Conservation (phyloP, 2,113 vertebrate species). For the Parus major region DNA sequence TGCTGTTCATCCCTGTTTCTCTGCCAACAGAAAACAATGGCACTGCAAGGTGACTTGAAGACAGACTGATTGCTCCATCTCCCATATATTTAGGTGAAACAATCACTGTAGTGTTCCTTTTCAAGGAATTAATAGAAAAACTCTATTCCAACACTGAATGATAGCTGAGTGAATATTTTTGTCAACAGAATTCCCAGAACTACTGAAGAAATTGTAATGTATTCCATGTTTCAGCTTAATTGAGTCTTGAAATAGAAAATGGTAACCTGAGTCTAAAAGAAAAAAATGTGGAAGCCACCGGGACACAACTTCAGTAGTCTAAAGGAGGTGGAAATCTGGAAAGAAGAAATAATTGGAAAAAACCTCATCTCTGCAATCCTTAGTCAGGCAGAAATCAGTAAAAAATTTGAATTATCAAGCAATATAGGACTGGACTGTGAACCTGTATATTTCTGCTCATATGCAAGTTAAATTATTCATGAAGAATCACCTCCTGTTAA, state of each 20-base stretch:
- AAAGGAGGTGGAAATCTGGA: background rate
- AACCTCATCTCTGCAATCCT: background rate
- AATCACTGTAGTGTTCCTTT: background rate
- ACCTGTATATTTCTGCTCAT: background rate
- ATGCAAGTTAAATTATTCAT: conserved; percentile 1
- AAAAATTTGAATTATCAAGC: background rate
- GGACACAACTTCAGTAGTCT: background rate
- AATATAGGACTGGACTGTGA: background rate
- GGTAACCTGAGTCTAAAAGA: background rate
- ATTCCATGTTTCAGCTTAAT: background rate
- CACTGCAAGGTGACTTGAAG: background rate
- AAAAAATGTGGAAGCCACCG: background rate
- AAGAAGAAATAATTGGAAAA: background rate
- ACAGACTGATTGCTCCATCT: background rate
- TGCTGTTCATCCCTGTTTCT: background rate
- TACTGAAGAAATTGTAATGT: background rate
- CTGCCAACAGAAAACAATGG: background rate
- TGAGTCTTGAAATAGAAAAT: background rate
- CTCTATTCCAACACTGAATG: background rate
- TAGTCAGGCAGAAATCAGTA: background rate
- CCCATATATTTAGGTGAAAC: background rate
- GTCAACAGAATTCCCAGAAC: background rate
- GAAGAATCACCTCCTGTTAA: background rate
- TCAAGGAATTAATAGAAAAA: background rate
- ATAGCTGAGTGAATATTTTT: background rate